phyloP scores from a whole-genome alignment of 2,888 invertebrate genomes.

The Scelioninae gen. 1 region DNA sequence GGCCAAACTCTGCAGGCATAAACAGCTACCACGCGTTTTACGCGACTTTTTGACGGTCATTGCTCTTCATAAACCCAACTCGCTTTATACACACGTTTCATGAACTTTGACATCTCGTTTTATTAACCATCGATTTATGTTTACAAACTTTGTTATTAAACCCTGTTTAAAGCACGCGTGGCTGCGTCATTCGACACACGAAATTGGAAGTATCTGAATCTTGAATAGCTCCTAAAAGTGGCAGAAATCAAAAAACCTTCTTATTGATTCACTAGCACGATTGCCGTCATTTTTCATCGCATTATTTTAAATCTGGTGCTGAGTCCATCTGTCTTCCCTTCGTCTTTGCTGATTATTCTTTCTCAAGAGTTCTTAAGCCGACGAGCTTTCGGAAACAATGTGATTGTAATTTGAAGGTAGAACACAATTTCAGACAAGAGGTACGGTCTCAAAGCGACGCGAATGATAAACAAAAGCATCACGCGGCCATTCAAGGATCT shows the following conservation, averaged over 20 bases:
- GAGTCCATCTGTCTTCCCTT: conserved; percentile 22
- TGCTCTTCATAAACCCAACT: conserved; percentile 48
- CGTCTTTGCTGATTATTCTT: conserved; percentile 19
- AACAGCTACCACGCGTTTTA: conserved; percentile 43
- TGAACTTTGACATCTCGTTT: conserved; percentile 56
- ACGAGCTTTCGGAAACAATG: conserved; percentile 77
- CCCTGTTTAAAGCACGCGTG: not conserved
- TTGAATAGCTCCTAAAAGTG: not conserved
- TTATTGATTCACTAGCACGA: conserved; percentile 39
- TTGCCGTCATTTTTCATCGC: conserved; percentile 44
- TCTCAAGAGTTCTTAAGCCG: conserved; percentile 69
- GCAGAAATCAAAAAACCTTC: conserved; percentile 2
- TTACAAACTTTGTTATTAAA: conserved; percentile 58
- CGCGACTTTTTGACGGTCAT: conserved; percentile 49
- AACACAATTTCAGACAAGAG: conserved; percentile 75
- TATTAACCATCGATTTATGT: conserved; percentile 48
- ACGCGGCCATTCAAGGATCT: too few relatives aligned
- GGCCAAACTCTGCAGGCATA: conserved; percentile 25
- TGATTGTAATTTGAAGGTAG: conserved; percentile 77
- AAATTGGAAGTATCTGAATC: conserved; percentile 12
- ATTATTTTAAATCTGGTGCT: conserved; percentile 35
- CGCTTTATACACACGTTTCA: conserved; percentile 46
- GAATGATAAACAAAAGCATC: too few relatives aligned
- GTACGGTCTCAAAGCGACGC: too few relatives aligned
- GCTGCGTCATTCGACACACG: conserved; percentile 15